Conservation (phyloP, 2,888 invertebrate genomes). For the Glyphotaelius pellucidus region DNA sequence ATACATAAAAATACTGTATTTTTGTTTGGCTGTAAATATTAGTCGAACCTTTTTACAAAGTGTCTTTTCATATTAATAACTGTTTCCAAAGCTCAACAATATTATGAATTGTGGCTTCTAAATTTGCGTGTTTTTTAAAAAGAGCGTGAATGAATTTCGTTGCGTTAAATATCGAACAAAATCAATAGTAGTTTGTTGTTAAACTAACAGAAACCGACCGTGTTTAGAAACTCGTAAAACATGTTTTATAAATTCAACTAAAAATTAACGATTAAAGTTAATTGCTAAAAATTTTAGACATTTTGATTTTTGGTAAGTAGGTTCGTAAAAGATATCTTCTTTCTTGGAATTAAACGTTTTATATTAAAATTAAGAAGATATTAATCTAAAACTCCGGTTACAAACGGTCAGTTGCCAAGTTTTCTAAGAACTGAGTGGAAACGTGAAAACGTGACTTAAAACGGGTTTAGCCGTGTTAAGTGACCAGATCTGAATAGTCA, state of each 20-base stretch:
- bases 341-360: background rate
- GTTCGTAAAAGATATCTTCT: background rate
- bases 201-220: background rate
- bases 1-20: background rate
- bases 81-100: background rate
- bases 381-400: background rate
- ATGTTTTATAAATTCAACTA: background rate
- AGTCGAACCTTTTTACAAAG: background rate
- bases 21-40: background rate
- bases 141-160: background rate
- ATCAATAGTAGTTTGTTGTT: background rate
- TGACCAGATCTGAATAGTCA: too few relatives aligned
- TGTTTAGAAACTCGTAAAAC: background rate
- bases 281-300: background rate
- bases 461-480: too few relatives aligned
- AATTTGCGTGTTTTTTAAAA: background rate
- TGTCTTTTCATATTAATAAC: background rate
- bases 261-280: background rate
- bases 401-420: too few relatives aligned
- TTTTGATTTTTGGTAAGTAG: background rate
- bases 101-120: background rate
- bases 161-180: background rate
- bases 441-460: too few relatives aligned
- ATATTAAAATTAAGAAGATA: background rate
- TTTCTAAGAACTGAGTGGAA: too few relatives aligned